Base-by-base conservation (phyloP, 2,797 vertebrate genomes). In the Leptatherina wallacei region DNA sequence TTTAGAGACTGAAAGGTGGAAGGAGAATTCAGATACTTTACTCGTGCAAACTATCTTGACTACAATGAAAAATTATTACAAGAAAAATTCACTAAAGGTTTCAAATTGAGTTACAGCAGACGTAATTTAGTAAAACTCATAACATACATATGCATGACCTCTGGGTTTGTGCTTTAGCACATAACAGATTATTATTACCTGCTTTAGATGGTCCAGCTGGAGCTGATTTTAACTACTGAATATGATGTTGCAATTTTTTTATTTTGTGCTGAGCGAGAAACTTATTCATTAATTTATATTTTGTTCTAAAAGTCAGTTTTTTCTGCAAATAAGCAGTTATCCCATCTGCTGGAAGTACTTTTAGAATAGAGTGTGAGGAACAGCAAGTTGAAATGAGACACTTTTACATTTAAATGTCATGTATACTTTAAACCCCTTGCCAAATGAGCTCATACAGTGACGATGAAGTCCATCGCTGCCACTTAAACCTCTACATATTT, bases 1-100 rank as follows among this genome's bases (percentile, higher is more conserved):
- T 61, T 57, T 13, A 70, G 49, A 83, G 67, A 63, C 40, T 49
- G 60, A 60, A 52, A 65, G 60, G 24, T 8, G 18, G 30, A 62
- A n/a, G 2, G 20, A 44, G 6, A 38, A 27, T 36, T 58, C 40
- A 52, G 27, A 71, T 61, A n/a, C 4, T 63, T 54, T n/a, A 38
- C 18, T 61, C 13, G 8, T 30, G 20, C n/a, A 58, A 33, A 36
- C 62, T 42, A 61, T 24, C 20, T 20, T 6, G 38, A 20, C 56
- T n/a, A 40, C 22, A 60, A 13, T 65, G 4, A 30, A 3, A 66
- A 54, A 54, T 6, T 12, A 33, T 22, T 10, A 42, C 6, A 55
- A 42, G 22, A 14, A 9, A 68, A 57, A 55, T 0, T 4, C 14
- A 14, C 33, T 36, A 2, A 69, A 16, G 22, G 44, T 51, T 14